Evolutionary conservation across 2,888 invertebrate genomes (phyloP), one percentile per base, ranked within the genome.

Genomic region (Drosophila eohydei): DNA sequence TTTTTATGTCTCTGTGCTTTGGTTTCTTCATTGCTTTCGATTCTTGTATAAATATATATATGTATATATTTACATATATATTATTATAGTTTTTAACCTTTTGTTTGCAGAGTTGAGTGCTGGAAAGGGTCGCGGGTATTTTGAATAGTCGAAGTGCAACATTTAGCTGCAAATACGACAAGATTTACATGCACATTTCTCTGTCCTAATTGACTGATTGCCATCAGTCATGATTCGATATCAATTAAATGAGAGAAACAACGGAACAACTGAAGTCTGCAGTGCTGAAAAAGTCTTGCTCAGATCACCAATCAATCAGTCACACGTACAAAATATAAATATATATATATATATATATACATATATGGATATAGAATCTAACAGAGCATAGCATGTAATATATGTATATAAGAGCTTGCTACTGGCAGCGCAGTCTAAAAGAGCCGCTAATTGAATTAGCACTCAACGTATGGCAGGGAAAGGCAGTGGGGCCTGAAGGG

Each of bases 391-490:
- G 14, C 46, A 32, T 36, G 34, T 26, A 46, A 43, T 46, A 12
- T 28, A n/a, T 9, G 3, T 16, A 38, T 55, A 32, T 30, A n/a
- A 61, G 58, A 71, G 44, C 50, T 65, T 77, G 16, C 28, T 38
- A 56, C 48, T 59, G 40, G 21, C 50, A 48, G 50, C 54, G 32
- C 52, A 46, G 50, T 62, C 57, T 46, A 30, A 40, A 56, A 66
- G 62, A 65, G 70, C 54, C 68, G 84, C 66, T 83, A 83, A 84
- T 83, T 83, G 44, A 83, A 87, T 87, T 87, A 83, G 74, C 76
- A 79, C 64, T 74, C 66, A 16, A 11, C 16, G 32, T 16, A 32
- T 32, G 48, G 50, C 32, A 0, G 3, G 52, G 34, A 11, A 16
- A 11, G 50, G 40, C 43, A 41, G 51, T 44, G 41, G 55, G 21